phyloP scores from a whole-genome alignment of 2,888 invertebrate genomes.

The Cerceris rybyensis region DNA sequence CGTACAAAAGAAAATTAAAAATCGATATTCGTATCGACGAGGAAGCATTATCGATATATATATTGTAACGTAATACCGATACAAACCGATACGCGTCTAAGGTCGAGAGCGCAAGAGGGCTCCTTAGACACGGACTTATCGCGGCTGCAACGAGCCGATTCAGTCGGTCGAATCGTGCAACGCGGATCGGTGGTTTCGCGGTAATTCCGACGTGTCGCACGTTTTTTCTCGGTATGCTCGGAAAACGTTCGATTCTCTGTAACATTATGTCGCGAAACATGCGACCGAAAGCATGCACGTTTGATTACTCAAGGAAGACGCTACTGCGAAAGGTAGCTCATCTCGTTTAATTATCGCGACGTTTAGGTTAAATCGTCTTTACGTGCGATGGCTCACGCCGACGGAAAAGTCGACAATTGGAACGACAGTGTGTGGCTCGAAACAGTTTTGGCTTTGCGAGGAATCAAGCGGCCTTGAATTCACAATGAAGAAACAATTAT shows the following conservation, averaged over 20 bases:
- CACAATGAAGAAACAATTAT: no score
- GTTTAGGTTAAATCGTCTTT: no score
- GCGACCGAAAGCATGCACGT: not conserved
- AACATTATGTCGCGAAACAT: not conserved
- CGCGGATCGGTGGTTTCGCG: not conserved
- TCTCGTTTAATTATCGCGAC: no score
- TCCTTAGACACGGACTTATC: conserved; percentile 34
- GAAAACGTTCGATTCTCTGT: not conserved
- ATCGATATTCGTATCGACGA: not conserved
- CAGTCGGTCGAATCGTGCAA: not conserved
- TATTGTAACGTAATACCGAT: conserved; percentile 18
- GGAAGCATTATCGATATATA: not conserved
- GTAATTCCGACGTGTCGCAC: not conserved
- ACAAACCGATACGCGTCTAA: conserved; percentile 23
- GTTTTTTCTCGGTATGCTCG: not conserved
- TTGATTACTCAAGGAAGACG: no score
- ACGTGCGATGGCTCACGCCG: no score
- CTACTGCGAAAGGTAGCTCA: no score
- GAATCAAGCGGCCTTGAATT: no score
- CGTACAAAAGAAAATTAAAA: no score
- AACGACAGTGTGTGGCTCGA: no score
- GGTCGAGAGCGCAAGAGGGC: conserved; percentile 19
- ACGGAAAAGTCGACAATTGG: no score
- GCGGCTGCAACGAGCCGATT: conserved; percentile 18
- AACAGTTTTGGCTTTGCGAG: no score